Conservation (phyloP, 2,888 invertebrate species). For the Aspidapion aeneum region DNA sequence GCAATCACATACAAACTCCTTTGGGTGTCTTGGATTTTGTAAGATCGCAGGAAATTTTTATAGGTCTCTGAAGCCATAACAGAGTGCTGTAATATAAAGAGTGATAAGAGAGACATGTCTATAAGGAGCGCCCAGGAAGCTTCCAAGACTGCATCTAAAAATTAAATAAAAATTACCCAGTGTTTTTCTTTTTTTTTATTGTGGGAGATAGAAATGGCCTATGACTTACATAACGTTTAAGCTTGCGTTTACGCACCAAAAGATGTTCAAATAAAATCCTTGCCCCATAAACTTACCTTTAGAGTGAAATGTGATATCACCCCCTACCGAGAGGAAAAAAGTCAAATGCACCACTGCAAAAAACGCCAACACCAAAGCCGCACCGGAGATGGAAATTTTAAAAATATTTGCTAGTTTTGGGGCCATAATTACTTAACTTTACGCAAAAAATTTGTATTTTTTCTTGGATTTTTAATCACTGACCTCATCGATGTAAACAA, state of each 20-base stretch:
- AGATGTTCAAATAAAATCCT: background rate
- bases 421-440: constrained; percentile 3
- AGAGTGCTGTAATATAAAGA: constrained; percentile 58
- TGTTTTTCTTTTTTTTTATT: background rate
- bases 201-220: background rate
- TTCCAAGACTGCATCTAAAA: constrained; percentile 43
- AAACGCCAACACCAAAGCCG: constrained; percentile 51
- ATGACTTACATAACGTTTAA: no score
- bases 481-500: background rate
- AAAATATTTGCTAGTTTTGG: constrained; percentile 15
- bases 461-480: background rate
- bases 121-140: constrained; percentile 46
- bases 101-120: constrained; percentile 50
- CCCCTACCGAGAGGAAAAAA: constrained; percentile 50
- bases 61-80: constrained; percentile 50
- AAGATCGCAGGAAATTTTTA: constrained; percentile 47
- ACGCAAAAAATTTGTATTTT: background rate
- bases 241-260: no score
- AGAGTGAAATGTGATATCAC: constrained; percentile 9
- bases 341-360: constrained; percentile 53
- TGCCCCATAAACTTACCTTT: background rate
- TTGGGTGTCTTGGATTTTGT: constrained; percentile 47
- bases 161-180: constrained; percentile 9
- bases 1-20: constrained; percentile 51
- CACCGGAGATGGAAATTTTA: constrained; percentile 43